phyloP scores from a whole-genome alignment of 2,888 invertebrate species.

The Phortica okadai region DNA sequence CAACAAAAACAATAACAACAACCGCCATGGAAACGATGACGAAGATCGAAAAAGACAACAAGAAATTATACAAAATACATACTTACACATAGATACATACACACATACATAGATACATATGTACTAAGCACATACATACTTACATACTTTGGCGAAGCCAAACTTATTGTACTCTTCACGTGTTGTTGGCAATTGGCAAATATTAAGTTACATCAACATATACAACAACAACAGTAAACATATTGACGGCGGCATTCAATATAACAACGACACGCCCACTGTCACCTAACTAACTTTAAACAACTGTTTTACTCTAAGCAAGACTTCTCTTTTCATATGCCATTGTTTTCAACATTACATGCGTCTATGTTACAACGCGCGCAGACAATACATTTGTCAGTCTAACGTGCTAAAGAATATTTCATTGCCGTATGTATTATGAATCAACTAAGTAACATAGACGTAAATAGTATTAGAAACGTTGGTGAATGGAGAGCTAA shows the following conservation, averaged over 20 bases:
- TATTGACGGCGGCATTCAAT: neutral
- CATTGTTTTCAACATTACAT: too few relatives aligned
- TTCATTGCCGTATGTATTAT: too few relatives aligned
- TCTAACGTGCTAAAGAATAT: too few relatives aligned
- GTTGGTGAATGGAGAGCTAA: too few relatives aligned
- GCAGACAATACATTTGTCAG: too few relatives aligned
- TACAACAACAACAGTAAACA: neutral
- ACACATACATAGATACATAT: constrained; percentile 1
- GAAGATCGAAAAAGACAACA: constrained; percentile 37
- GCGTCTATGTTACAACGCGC: too few relatives aligned
- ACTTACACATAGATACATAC: constrained; percentile 28
- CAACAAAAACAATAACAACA: constrained; percentile 42
- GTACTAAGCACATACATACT: neutral
- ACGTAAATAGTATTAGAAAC: too few relatives aligned
- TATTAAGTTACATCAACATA: neutral
- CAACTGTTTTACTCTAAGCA: too few relatives aligned
- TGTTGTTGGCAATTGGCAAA: neutral
- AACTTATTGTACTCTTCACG: constrained; percentile 8
- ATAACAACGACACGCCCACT: too few relatives aligned
- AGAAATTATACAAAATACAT: constrained; percentile 38
- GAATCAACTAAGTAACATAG: too few relatives aligned
- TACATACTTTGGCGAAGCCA: constrained; percentile 26
- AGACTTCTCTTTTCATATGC: too few relatives aligned
- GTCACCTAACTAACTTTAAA: too few relatives aligned
- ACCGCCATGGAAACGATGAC: constrained; percentile 31